Percentiles rank a stretch among this genome's conserved stretches.
These are phyloP conservation scores for Parotocinclus haroldoi DNA, from an alignment of 2,797 vertebrate genomes.

Conservation along the genomic window DNA sequence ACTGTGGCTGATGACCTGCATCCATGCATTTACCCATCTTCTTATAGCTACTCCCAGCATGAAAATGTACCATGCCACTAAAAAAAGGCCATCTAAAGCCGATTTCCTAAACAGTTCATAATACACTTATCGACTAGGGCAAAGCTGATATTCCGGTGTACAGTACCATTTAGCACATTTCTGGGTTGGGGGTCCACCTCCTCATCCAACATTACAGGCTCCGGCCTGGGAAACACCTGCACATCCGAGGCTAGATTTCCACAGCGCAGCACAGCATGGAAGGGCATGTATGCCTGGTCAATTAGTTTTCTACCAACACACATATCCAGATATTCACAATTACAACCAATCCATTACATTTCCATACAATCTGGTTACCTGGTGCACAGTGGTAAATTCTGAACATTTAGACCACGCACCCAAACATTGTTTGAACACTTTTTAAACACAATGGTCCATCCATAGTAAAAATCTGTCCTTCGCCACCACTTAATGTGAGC, in stretches of 20 bases:
- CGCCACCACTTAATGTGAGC: conserved; percentile 87
- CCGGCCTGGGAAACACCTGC: conserved; percentile 95
- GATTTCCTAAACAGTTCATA: too few relatives aligned
- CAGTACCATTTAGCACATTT: conserved; percentile 85
- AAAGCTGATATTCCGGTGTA: conserved; percentile 3
- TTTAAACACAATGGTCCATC: conserved; percentile 94
- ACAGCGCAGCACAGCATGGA: conserved; percentile 93
- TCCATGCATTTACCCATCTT: too few relatives aligned
- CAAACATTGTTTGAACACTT: conserved; percentile 97
- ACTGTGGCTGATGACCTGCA: too few relatives aligned
- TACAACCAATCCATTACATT: background rate
- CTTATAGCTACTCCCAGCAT: too few relatives aligned
- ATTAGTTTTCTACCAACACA: conserved; percentile 84
- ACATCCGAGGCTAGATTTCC: conserved; percentile 94
- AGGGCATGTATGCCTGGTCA: conserved; percentile 91
- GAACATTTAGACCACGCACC: conserved; percentile 67
- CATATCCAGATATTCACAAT: background rate
- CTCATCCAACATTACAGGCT: conserved; percentile 88
- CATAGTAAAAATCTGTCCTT: conserved; percentile 94
- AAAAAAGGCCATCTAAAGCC: too few relatives aligned
- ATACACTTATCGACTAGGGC: too few relatives aligned
- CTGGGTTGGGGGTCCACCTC: conserved; percentile 91
- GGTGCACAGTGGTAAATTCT: background rate
- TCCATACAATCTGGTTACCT: background rate
- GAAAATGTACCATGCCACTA: too few relatives aligned